phyloP scores from a whole-genome alignment of 1,140 invertebrate genomes.

The Phymastichus coffea region DNA sequence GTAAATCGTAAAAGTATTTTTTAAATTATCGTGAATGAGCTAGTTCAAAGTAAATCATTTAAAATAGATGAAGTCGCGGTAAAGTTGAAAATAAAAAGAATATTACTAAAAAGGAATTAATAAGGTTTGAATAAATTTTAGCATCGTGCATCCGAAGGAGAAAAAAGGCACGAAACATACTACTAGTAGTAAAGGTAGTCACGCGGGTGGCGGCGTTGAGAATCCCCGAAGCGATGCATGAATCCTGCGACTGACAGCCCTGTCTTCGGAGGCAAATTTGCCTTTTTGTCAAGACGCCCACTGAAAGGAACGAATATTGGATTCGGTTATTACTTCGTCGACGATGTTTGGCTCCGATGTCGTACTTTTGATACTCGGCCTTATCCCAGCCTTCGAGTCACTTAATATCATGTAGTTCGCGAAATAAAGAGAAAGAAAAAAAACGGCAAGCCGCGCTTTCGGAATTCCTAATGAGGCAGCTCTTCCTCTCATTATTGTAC shows the following conservation, averaged over 20 bases:
- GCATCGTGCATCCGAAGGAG: no score
- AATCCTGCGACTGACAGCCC: constrained; percentile 46
- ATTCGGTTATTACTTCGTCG: constrained; percentile 54
- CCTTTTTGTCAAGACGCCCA: constrained; percentile 47
- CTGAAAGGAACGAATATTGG: constrained; percentile 54
- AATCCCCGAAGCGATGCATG: not conserved
- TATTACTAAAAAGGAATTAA: no score
- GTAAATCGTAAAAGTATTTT: no score
- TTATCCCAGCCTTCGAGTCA: no score
- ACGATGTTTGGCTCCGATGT: constrained; percentile 27
- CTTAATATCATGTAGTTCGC: not conserved
- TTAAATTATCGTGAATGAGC: no score
- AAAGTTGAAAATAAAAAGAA: no score
- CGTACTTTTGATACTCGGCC: constrained; percentile 15
- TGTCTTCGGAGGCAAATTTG: constrained; percentile 47
- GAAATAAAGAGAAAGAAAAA: not conserved
- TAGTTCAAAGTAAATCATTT: no score
- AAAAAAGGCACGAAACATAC: not conserved
- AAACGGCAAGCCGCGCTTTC: not conserved
- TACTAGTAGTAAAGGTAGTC: not conserved
- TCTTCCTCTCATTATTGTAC: no score
- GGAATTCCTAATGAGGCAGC: constrained; percentile 15
- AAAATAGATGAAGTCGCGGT: no score
- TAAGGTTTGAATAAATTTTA: no score
- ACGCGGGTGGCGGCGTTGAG: not conserved